Evolutionary conservation across 1,140 invertebrate species (phyloP).

Genomic region (Musca vetustissima): DNA sequence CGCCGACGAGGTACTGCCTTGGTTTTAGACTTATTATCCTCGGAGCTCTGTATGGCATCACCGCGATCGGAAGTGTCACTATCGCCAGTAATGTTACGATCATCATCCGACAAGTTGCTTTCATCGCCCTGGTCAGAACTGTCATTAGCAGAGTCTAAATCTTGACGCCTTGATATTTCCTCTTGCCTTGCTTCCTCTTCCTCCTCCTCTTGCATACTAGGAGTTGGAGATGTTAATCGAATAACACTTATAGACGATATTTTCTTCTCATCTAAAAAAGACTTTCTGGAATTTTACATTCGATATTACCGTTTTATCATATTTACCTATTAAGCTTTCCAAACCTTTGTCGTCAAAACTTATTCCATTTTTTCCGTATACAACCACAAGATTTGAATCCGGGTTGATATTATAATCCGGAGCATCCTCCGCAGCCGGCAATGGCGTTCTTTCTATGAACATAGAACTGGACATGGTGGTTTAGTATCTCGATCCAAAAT

Average conservation of each 20-base stretch:
- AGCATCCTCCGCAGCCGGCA: neutral
- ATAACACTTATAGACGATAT: conserved; percentile 53
- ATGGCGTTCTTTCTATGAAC: conserved; percentile 41
- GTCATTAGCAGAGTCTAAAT: conserved; percentile 34
- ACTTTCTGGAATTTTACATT: neutral
- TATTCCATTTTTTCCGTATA: conserved; percentile 73
- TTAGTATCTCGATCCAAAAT: too few relatives aligned
- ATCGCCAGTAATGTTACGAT: conserved; percentile 34
- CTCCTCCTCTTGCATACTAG: conserved; percentile 53
- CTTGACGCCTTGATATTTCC: conserved; percentile 40
- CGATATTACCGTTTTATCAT: neutral
- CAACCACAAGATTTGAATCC: conserved; percentile 63
- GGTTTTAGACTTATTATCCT: conserved; percentile 2
- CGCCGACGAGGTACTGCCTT: neutral
- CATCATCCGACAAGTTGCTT: conserved; percentile 33
- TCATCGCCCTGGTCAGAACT: conserved; percentile 38
- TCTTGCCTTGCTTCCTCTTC: conserved; percentile 41
- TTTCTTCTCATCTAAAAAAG: conserved; percentile 48
- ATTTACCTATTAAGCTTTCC: conserved; percentile 68
- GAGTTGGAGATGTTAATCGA: conserved; percentile 51
- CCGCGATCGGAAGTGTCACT: neutral
- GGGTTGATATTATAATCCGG: neutral
- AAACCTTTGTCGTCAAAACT: conserved; percentile 71
- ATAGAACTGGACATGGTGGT: conserved; percentile 48
- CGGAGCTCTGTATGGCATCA: neutral